Percentiles rank a stretch among this genome's conserved stretches.
Conservation (phyloP, 2,113 vertebrate genomes). For the Protobothrops flavoviridis region DNA sequence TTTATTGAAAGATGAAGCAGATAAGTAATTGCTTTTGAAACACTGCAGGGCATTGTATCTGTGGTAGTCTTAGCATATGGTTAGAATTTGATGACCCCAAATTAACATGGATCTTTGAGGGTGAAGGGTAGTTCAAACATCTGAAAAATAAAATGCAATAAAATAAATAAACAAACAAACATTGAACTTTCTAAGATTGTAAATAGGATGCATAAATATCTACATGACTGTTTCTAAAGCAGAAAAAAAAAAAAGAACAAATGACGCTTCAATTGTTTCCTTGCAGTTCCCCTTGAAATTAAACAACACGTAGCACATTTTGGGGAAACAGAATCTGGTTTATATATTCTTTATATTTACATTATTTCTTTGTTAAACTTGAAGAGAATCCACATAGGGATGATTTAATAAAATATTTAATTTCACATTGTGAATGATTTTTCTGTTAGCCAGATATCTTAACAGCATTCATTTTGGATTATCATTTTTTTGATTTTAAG, state of each 20-base stretch:
- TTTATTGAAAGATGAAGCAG: neutral
- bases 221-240: neutral
- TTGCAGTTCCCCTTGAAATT: neutral
- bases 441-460: neutral
- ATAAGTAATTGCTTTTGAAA: neutral
- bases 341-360: neutral
- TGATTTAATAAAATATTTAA: neutral
- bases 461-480: neutral
- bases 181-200: neutral
- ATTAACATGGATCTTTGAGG: neutral
- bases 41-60: neutral
- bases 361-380: neutral
- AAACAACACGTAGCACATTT: neutral
- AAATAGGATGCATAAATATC: neutral
- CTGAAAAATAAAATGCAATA: neutral
- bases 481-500: neutral
- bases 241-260: neutral
- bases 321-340: neutral
- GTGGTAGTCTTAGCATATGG: neutral
- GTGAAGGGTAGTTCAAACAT: neutral
- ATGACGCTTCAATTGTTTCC: neutral
- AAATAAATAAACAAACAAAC: neutral
- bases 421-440: neutral
- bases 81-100: neutral
- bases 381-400: neutral